Base-by-base conservation (phyloP, 2,797 vertebrate species). In the Erethizon dorsatum region DNA sequence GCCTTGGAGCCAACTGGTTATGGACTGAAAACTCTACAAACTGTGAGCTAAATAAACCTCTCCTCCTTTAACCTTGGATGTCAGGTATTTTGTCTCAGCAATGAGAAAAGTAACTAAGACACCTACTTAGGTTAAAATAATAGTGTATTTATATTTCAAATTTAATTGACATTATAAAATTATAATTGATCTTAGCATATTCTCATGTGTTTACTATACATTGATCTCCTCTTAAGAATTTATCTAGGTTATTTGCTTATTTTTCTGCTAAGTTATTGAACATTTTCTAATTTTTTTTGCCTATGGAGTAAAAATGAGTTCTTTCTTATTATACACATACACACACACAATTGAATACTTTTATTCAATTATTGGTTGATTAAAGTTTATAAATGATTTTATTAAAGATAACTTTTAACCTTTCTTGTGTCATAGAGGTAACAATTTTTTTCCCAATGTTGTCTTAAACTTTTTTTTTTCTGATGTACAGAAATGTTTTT, bases 401-500 rank as follows among this genome's bases (percentile, higher is more conserved):
- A 85, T 78, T 91, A 67, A 91, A 78, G 24, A 65, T 18, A 31
- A 45, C 8, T 69, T 12, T 89, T 91, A 88, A 37, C 37, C 6
- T 17, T 54, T 88, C 71, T 88, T 52, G 5, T n/a, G 6, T 37
- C 52, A 6, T 88, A 17, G 45, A 45, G 24, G 17, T 45, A 90
- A 91, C 15, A 83, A 12, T 63, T n/a, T 24, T 15, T 88, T 80
- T 22, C 13, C 24, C 59, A 77, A 69, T 89, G 1, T 65, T 88
- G 4, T 75, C 87, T 83, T 56, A 77, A 24, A 41, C 50, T 37
- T 93, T 90, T 80, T 90, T 17, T 67, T 87, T 87, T 10, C 67
- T 71, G 2, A 61, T 31, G 0, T 52, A 24, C 3, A 56, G 15
- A 83, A 93, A 41, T 82, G 8, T 92, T 77, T 92, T 77, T 86